Base-by-base conservation (phyloP, 2,113 vertebrate species). In the Microcebus jonahi region DNA sequence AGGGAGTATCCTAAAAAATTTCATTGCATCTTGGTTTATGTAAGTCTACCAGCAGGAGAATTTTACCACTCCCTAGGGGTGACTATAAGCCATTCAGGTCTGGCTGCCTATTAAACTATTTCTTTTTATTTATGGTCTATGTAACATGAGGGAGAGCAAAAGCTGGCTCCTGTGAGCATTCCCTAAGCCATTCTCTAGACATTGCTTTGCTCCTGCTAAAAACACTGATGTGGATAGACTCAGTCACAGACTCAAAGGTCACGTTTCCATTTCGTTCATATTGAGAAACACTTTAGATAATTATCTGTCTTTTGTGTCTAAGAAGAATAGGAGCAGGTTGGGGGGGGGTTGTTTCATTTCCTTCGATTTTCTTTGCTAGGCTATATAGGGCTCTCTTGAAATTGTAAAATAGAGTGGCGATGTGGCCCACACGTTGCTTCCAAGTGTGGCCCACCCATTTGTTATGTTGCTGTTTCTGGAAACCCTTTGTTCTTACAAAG, bases 281-380 rank as follows among this genome's bases (percentile, higher is more conserved):
- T 95, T 97, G 97, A 97, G 92, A 97, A 98, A 95, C 61, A 89
- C 81, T 97, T 88, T 73, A 97, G 92, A 96, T 97, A 97, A 97
- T 97, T 97, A 97, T 97, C 97, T 96, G 88, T 94, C 97, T 95
- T 97, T 97, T 98, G 92, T 96, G 61, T 84, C 90, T 95, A 73
- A 97, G 90, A 98, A 96, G 88, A 97, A 97, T 97, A 96, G 97
- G 85, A 86, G 73, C 36, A 11, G 36, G 4, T 25, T 25, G 25
- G 27, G 39, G 67, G 36, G 68, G 42, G 89, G 91, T 70, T 67
- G 65, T 97, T 96, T 94, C 94, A 88, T 96, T 98, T 98, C 96
- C 97, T 97, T 96, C 90, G 87, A 95, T 98, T 97, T 97, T 95
- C 97, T 93, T 90, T 42, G 34, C 57, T 39, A 7, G 48, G 48